Evolutionary conservation across 2,797 vertebrate species (phyloP).

Genomic region (Neosilurus mollespiculum): DNA sequence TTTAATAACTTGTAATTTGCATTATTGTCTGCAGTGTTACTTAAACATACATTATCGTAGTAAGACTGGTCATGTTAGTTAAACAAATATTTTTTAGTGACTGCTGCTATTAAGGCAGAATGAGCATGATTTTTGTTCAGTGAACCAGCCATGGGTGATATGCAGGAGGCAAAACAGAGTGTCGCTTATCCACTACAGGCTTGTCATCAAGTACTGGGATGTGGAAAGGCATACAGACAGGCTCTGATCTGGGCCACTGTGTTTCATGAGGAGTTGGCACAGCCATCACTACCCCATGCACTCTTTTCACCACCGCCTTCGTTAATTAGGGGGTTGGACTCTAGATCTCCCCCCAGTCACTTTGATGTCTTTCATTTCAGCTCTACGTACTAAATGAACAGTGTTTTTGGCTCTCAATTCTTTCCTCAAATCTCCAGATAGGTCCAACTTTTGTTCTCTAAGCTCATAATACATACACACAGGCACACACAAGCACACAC

Average conservation of each 20-base stretch:
- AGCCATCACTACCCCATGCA: slow-evolving; percentile 74
- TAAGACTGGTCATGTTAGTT: slow-evolving; percentile 3
- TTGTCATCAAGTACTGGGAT: slow-evolving; percentile 73
- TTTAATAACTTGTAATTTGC: not conserved
- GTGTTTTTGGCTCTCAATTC: slow-evolving; percentile 43
- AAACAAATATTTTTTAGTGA: not conserved
- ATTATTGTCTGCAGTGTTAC: not conserved
- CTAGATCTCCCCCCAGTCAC: slow-evolving; percentile 56
- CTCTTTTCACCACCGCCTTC: slow-evolving; percentile 79
- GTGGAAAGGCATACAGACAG: slow-evolving; percentile 70
- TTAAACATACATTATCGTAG: not conserved
- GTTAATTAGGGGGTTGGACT: slow-evolving; percentile 81
- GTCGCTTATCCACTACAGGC: slow-evolving; percentile 46
- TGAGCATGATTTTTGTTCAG: slow-evolving; percentile 45
- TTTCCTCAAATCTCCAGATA: slow-evolving; percentile 29
- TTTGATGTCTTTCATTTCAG: slow-evolving; percentile 58
- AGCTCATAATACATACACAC: slow-evolving; percentile 28
- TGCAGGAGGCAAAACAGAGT: not conserved
- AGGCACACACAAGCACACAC: slow-evolving; percentile 17
- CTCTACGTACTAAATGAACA: slow-evolving; percentile 58
- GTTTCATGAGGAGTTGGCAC: slow-evolving; percentile 81
- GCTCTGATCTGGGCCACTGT: slow-evolving; percentile 76
- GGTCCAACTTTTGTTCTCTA: slow-evolving; percentile 38
- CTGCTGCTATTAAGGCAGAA: slow-evolving; percentile 33
- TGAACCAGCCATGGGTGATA: not conserved